phyloP scores from a whole-genome alignment of 2,888 invertebrate species.

The Tetramorium bicarinatum region DNA sequence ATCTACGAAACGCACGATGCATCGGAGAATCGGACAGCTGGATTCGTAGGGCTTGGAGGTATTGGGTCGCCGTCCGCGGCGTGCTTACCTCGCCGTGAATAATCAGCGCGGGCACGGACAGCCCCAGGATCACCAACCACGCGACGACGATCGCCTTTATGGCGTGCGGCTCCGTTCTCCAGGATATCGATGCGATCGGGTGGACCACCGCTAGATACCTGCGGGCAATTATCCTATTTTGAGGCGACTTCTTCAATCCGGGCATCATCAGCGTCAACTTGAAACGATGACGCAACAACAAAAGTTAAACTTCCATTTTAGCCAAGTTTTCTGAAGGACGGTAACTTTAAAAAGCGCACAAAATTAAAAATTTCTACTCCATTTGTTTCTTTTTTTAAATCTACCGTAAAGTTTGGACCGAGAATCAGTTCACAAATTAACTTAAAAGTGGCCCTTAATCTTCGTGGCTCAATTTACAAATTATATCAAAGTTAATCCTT shows the following conservation, averaged over 20 bases:
- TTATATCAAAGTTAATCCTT: neutral
- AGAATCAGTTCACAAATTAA: neutral
- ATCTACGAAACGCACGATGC: slow-evolving; percentile 74
- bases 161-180: slow-evolving; percentile 94
- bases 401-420: neutral
- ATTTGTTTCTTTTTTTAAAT: neutral
- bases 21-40: slow-evolving; percentile 55
- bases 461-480: neutral
- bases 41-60: neutral
- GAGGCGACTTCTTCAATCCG: neutral
- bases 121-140: slow-evolving; percentile 93
- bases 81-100: slow-evolving; percentile 92
- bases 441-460: neutral
- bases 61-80: neutral
- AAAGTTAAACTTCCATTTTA: neutral
- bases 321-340: neutral
- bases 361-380: neutral
- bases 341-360: neutral
- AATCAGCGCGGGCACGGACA: slow-evolving; percentile 92
- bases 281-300: neutral
- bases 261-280: neutral
- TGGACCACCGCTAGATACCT: slow-evolving; percentile 96
- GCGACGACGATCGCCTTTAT: slow-evolving; percentile 92
- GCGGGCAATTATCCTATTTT: slow-evolving; percentile 35
- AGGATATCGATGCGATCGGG: slow-evolving; percentile 95